Percentiles rank a stretch among this genome's conserved stretches.
phyloP scores from a whole-genome alignment of 2,113 vertebrate species.

The Chaetodon auriga region DNA sequence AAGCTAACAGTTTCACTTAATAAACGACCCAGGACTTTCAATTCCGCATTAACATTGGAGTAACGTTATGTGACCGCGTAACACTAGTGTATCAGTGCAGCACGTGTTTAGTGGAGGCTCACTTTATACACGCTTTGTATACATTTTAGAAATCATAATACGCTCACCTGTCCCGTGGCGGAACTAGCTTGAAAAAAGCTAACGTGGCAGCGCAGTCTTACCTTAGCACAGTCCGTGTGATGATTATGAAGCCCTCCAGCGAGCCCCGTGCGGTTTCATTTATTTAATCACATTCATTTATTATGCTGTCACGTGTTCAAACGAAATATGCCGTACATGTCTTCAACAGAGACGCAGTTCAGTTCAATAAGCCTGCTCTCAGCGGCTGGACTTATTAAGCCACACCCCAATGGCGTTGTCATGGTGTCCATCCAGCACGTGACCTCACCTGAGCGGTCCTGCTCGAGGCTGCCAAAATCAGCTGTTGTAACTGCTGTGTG shows the following conservation, averaged over 20 bases:
- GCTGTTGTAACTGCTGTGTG: too few species aligned
- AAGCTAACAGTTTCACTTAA: constrained; percentile 17
- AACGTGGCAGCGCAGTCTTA: constrained; percentile 47
- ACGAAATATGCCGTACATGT: neutral
- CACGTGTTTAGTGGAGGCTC: neutral
- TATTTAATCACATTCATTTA: neutral
- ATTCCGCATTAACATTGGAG: neutral
- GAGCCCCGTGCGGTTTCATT: neutral
- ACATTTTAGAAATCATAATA: neutral
- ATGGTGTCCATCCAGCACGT: constrained; percentile 20
- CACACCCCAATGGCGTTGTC: constrained; percentile 44
- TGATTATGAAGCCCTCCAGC: neutral
- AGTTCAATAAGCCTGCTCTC: neutral
- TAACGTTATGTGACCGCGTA: neutral
- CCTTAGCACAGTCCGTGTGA: constrained; percentile 36
- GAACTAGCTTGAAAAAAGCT: constrained; percentile 54
- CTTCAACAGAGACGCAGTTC: neutral
- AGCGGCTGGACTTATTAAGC: constrained; percentile 13
- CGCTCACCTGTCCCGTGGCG: constrained; percentile 28
- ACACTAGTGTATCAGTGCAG: too few species aligned
- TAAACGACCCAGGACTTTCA: neutral
- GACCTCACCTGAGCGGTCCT: constrained; percentile 22
- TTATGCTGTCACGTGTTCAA: neutral
- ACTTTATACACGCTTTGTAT: neutral
- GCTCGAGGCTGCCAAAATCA: neutral